Evolutionary conservation across 2,888 invertebrate species (phyloP).

Genomic region (Meiosimyza platycephala): DNA sequence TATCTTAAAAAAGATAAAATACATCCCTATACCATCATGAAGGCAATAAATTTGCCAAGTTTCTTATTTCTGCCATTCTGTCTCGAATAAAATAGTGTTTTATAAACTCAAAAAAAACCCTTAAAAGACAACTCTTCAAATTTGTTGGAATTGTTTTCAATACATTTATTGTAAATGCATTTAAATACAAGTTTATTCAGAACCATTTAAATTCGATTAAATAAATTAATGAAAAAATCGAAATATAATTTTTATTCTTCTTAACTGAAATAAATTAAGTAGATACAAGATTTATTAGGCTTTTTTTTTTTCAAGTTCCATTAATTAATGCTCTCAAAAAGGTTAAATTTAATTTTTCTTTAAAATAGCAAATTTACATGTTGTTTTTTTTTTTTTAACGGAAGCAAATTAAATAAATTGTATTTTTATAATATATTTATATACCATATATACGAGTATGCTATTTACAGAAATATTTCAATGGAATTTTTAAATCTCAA

Average conservation of each 20-base stretch:
- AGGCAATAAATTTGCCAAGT: too few relatives aligned
- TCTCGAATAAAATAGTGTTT: too few relatives aligned
- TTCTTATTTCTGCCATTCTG: too few relatives aligned
- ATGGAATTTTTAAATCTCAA: constrained; percentile 36
- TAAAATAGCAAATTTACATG: constrained; percentile 24
- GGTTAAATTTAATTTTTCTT: background rate
- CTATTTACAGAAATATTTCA: too few relatives aligned
- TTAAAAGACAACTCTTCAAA: too few relatives aligned
- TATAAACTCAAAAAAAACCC: too few relatives aligned
- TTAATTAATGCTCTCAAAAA: too few relatives aligned
- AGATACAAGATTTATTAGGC: background rate
- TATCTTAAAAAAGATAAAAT: too few relatives aligned
- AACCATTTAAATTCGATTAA: constrained; percentile 31
- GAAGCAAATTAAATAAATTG: constrained; percentile 7
- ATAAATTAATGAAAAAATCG: constrained; percentile 13
- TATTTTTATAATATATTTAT: constrained; percentile 19
- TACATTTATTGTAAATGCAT: background rate
- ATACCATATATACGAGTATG: background rate
- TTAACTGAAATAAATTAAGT: background rate
- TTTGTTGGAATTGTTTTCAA: background rate
- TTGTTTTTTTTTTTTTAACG: background rate
- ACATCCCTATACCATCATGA: too few relatives aligned
- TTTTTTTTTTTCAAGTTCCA: background rate
- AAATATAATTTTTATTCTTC: background rate
- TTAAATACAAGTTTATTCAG: constrained; percentile 17